Percentiles rank a stretch among this genome's conserved stretches.
These are phyloP conservation scores for Dynastes tityus DNA, from an alignment of 2,888 invertebrate genomes.

Conservation along the genomic window DNA sequence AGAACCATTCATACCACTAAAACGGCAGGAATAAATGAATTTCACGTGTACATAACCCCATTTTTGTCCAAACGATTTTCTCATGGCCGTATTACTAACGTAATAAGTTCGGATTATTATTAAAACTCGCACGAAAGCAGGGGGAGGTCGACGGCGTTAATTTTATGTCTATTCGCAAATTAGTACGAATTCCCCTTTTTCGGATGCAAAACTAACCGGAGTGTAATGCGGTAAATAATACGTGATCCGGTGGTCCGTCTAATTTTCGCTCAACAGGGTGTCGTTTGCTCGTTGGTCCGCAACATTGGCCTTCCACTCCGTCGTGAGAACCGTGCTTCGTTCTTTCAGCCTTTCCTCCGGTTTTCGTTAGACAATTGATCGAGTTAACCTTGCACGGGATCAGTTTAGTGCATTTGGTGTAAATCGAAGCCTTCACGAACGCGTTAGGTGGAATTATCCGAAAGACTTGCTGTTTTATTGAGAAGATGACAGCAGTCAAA, in stretches of 20 bases:
- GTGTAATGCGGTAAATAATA: slow-evolving; percentile 63
- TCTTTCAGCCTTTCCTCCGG: slow-evolving; percentile 28
- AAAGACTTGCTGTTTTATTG: slow-evolving; percentile 24
- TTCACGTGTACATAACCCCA: slow-evolving; percentile 39
- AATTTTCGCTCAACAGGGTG: slow-evolving; percentile 65
- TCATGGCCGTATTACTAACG: slow-evolving; percentile 26
- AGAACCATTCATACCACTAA: not conserved
- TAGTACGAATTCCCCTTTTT: slow-evolving; percentile 49
- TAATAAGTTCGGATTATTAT: slow-evolving; percentile 43
- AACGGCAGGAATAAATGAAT: slow-evolving; percentile 27
- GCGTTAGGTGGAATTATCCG: slow-evolving; percentile 40
- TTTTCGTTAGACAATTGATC: slow-evolving; percentile 50
- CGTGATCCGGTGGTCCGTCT: slow-evolving; percentile 62
- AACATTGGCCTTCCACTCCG: slow-evolving; percentile 63
- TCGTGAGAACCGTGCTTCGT: slow-evolving; percentile 64
- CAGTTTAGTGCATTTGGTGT: slow-evolving; percentile 21
- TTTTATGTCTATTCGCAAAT: slow-evolving; percentile 47
- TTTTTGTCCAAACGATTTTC: slow-evolving; percentile 28
- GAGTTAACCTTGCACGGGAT: slow-evolving; percentile 54
- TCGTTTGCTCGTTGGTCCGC: slow-evolving; percentile 66
- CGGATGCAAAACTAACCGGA: slow-evolving; percentile 62
- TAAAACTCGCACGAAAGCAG: slow-evolving; percentile 37
- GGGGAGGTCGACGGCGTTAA: slow-evolving; percentile 38
- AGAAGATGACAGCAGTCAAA: not conserved
- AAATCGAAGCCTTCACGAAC: slow-evolving; percentile 2